Conservation (phyloP, 2,888 invertebrate genomes). For the Teleogryllus oceanicus region DNA sequence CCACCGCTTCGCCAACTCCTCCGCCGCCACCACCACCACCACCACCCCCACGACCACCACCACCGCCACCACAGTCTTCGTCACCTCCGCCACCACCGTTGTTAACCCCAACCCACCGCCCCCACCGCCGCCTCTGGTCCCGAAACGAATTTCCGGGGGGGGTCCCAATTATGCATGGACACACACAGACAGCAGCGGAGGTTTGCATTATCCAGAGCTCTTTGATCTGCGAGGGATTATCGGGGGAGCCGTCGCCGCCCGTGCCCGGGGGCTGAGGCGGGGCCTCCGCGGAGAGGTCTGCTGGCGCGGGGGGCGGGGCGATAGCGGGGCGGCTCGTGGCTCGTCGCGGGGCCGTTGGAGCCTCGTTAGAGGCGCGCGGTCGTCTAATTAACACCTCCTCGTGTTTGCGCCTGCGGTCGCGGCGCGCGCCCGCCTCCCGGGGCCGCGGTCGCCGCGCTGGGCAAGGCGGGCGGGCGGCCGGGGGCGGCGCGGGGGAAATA, state of each 20-base stretch:
- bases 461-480: too few relatives aligned
- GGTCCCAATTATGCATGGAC: background rate
- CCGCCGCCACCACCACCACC: too few relatives aligned
- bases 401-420: background rate
- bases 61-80: too few relatives aligned
- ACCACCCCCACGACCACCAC: too few relatives aligned
- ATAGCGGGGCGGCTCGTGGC: background rate
- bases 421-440: background rate
- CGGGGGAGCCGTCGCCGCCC: background rate
- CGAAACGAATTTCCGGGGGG: background rate
- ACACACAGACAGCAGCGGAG: background rate
- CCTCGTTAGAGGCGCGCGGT: background rate
- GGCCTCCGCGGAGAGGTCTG: background rate
- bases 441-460: too few relatives aligned
- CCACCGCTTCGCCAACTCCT: too few relatives aligned
- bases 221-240: background rate
- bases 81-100: too few relatives aligned
- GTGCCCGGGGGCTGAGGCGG: background rate
- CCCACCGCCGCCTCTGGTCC: background rate
- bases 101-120: background rate
- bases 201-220: conserved; percentile 6
- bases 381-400: conserved; percentile 5
- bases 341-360: background rate
- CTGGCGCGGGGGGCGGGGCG: too few relatives aligned
- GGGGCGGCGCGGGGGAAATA: too few relatives aligned